Evolutionary conservation across 2,797 vertebrate genomes (phyloP).

Genomic region (Dicrostonyx torquatus): DNA sequence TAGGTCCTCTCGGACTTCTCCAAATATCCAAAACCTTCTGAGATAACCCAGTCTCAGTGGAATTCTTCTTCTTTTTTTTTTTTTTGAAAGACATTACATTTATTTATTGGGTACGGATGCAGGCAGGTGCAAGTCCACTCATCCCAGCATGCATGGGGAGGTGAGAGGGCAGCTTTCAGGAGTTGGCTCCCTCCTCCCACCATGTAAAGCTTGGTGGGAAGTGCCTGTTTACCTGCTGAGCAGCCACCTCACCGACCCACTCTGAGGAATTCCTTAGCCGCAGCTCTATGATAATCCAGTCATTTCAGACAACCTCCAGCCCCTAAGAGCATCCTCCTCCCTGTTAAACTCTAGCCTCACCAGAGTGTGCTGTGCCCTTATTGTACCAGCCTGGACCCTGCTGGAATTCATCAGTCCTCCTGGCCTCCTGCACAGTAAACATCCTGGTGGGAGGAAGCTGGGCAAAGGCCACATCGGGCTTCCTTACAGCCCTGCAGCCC

Average conservation of each 20-base stretch:
- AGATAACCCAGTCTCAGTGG: neutral
- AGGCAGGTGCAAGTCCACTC: too few species aligned
- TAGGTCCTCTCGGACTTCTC: neutral
- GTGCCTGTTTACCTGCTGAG: neutral
- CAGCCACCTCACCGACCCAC: neutral
- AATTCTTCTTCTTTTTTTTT: neutral
- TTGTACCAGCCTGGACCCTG: conserved; percentile 89
- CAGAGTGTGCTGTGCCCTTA: conserved; percentile 77
- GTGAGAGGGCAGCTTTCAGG: neutral
- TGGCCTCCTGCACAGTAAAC: conserved; percentile 88
- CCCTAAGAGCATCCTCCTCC: too few species aligned
- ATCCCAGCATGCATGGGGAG: neutral
- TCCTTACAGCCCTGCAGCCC: neutral
- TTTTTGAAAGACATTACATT: neutral
- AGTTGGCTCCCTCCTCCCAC: neutral
- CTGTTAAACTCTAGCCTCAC: neutral
- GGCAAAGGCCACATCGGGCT: neutral
- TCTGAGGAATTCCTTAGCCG: neutral
- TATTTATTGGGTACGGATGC: neutral
- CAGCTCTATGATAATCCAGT: neutral
- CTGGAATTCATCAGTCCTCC: conserved; percentile 86
- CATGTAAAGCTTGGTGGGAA: neutral
- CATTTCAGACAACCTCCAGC: neutral
- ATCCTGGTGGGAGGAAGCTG: conserved; percentile 81
- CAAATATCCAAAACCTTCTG: neutral